phyloP scores from a whole-genome alignment of 2,113 vertebrate genomes.

The Acinonyx jubatus region DNA sequence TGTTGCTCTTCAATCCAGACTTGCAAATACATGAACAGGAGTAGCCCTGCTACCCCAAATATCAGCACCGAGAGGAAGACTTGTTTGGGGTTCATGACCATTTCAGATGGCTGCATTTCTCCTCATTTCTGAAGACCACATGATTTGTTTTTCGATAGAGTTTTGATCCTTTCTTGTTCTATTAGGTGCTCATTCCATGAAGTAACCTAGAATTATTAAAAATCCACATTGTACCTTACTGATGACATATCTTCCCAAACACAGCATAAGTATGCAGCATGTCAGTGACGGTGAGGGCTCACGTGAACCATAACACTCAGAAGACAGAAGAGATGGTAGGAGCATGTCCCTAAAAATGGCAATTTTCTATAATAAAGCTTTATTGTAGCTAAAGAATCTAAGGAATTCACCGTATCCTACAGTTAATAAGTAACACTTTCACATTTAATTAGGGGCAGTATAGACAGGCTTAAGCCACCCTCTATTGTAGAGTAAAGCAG shows the following conservation, averaged over 20 bases:
- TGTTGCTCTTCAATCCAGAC: conserved; percentile 83
- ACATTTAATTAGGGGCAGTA: neutral
- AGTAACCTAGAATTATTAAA: conserved; percentile 70
- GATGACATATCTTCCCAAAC: neutral
- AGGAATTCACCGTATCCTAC: neutral
- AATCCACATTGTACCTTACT: neutral
- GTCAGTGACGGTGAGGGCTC: neutral
- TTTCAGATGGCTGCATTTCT: conserved; percentile 73
- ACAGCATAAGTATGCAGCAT: neutral
- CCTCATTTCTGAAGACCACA: conserved; percentile 63
- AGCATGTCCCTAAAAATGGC: neutral
- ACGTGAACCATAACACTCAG: neutral
- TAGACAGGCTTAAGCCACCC: neutral
- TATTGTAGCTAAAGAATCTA: neutral
- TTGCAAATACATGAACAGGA: conserved; percentile 87
- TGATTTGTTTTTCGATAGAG: conserved; percentile 50
- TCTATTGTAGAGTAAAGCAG: neutral
- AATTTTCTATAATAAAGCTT: neutral
- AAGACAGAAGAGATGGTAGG: neutral
- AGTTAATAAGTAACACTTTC: neutral
- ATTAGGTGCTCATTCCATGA: neutral
- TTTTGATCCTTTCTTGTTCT: conserved; percentile 7
- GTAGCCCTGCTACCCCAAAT: conserved; percentile 86
- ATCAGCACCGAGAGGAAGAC: conserved; percentile 84
- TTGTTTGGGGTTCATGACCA: conserved; percentile 86